These are phyloP conservation scores for Engystomops pustulosus DNA, from an alignment of 2,113 vertebrate genomes.

Conservation along the genomic window DNA sequence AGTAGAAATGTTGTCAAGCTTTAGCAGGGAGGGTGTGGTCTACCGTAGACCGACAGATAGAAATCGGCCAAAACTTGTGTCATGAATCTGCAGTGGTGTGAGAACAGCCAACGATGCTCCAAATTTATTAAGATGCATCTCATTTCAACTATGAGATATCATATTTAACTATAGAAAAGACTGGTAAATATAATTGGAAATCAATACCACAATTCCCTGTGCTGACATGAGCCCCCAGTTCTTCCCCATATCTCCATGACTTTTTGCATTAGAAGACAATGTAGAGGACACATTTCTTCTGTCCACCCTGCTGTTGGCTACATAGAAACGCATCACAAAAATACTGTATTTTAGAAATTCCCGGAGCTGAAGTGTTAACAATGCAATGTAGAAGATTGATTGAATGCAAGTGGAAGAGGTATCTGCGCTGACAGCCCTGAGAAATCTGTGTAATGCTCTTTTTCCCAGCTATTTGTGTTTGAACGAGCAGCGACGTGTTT, in stretches of 20 bases:
- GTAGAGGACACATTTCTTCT: not conserved
- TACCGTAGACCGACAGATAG: no score
- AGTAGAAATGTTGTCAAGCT: no score
- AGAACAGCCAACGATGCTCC: no score
- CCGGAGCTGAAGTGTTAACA: conserved; percentile 17
- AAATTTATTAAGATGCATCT: no score
- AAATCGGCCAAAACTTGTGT: no score
- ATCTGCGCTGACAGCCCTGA: conserved; percentile 23
- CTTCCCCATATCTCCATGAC: not conserved
- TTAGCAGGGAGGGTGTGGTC: no score
- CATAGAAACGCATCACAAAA: not conserved
- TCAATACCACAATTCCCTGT: not conserved
- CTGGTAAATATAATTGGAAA: no score
- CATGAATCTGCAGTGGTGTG: no score
- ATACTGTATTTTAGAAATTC: not conserved
- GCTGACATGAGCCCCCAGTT: not conserved
- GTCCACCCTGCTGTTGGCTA: not conserved
- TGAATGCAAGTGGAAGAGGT: conserved; percentile 15
- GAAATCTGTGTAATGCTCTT: conserved; percentile 49
- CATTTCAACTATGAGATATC: no score
- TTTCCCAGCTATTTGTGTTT: conserved; percentile 28
- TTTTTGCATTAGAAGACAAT: not conserved
- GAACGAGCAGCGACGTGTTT: conserved; percentile 54
- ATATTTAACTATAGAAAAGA: no score
- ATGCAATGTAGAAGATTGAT: conserved; percentile 1